These are phyloP conservation scores for Drosophila crucigera DNA, from an alignment of 2,888 invertebrate species.

Conservation along the genomic window DNA sequence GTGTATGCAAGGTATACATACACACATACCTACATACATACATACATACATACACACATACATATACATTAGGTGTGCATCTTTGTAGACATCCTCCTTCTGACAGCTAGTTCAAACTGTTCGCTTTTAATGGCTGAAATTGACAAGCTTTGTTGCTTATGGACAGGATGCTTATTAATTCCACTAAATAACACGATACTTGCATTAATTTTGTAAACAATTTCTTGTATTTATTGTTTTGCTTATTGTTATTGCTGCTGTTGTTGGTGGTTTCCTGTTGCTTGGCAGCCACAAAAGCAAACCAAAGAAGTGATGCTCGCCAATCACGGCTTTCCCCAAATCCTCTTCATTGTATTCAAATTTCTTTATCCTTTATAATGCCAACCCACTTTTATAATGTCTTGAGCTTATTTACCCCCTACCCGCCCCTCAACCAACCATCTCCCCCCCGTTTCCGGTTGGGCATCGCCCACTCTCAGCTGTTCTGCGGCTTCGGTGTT, in stretches of 20 bases:
- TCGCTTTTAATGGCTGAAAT: constrained; percentile 9
- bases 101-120: not conserved
- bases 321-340: constrained; percentile 66
- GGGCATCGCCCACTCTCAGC: constrained; percentile 12
- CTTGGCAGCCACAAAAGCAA: constrained; percentile 28
- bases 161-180: constrained; percentile 8
- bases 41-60: not conserved
- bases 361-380: constrained; percentile 75
- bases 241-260: constrained; percentile 15
- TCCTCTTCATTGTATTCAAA: constrained; percentile 76
- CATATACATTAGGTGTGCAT: not conserved
- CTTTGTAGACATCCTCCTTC: not conserved
- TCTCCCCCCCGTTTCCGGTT: not conserved
- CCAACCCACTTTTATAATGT: constrained; percentile 74
- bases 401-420: constrained; percentile 57
- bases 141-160: constrained; percentile 15
- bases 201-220: constrained; percentile 65
- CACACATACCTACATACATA: no score
- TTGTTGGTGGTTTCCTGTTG: constrained; percentile 31
- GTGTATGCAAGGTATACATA: not conserved
- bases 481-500: constrained; percentile 29
- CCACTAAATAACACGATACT: constrained; percentile 47
- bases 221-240: constrained; percentile 42
- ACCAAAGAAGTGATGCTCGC: constrained; percentile 58
- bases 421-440: not conserved